Conservation (phyloP, 1,140 invertebrate species). For the Dendrolimus punctatus region DNA sequence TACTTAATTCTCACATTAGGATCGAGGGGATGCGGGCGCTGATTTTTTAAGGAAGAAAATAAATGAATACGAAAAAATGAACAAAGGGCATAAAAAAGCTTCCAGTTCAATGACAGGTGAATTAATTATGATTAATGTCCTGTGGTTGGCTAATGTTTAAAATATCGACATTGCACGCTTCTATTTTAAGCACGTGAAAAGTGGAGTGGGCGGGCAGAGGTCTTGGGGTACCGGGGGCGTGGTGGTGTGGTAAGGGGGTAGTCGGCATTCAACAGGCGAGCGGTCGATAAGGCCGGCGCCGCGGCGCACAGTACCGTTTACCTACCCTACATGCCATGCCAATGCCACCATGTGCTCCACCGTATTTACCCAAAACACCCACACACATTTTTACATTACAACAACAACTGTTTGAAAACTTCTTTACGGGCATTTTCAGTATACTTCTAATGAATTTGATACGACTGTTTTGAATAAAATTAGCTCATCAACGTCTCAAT, state of each 20-base stretch:
- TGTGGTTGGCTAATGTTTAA: slow-evolving; percentile 53
- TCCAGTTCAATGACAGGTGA: background rate
- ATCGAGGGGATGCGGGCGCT: too few relatives aligned
- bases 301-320: slow-evolving; percentile 34
- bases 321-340: slow-evolving; percentile 28
- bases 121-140: slow-evolving; percentile 34
- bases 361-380: background rate
- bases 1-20: too few relatives aligned
- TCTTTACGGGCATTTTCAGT: too few relatives aligned
- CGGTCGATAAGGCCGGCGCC: slow-evolving; percentile 61
- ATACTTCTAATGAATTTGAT: too few relatives aligned
- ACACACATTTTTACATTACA: slow-evolving; percentile 4
- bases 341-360: slow-evolving; percentile 10
- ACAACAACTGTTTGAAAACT: too few relatives aligned
- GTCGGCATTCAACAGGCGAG: slow-evolving; percentile 64
- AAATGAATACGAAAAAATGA: background rate
- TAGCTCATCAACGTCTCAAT: too few relatives aligned
- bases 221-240: slow-evolving; percentile 32
- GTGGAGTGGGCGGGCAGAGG: slow-evolving; percentile 42
- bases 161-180: slow-evolving; percentile 61
- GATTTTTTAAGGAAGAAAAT: too few relatives aligned
- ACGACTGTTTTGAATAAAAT: too few relatives aligned
- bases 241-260: slow-evolving; percentile 21
- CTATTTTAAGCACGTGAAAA: slow-evolving; percentile 69
- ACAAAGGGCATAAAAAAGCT: slow-evolving; percentile 7